Base-by-base conservation (phyloP, 1,140 invertebrate species). In the Oryzaephilus surinamensis region DNA sequence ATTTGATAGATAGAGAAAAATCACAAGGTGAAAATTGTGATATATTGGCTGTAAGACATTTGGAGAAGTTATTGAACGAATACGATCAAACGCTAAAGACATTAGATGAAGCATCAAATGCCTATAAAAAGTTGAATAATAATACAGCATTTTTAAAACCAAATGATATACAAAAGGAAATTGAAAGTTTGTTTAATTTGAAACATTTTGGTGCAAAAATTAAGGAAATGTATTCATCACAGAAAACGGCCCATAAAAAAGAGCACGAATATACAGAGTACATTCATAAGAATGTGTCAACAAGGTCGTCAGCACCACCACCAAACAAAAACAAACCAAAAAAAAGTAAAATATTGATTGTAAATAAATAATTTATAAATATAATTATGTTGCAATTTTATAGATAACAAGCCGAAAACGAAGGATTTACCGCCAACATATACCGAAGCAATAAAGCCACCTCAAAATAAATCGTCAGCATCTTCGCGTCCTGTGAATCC, bases 1-100 rank as follows among this genome's bases (percentile, higher is more conserved):
- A 44, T 30, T 36, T 48, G 29, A 48, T 48, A 14, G 34, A 26
- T 14, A 50, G 48, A 8, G 48, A 50, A 20, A 44, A 39, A 12
- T 42, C 20, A 17, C 29, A 40, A 13, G 43, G 33, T 29, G 16
- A 8, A 12, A n/a, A 33, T 28, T 40, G 29, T 1, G 39, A 41
- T 38, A 7, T 7, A 0, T 28, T 15, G 11, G 12, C 21, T 4
- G n/a, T 38, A 30, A n/a, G 21, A 10, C n/a, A 31, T 14, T 30
- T 38, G 28, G 27, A 38, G 12, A 18, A 30, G 18, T 33, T 40
- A 14, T 14, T 30, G 12, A n/a, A 14, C 1, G 27, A 27, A n/a
- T 38, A 38, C 23, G 18, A 13, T 6, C 16, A 38, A 23, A 8
- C 23, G 6, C n/a, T n/a, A n/a, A n/a, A n/a, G n/a, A n/a, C n/a